phyloP scores from a whole-genome alignment of 2,797 vertebrate genomes.

The Myotis findleyi region DNA sequence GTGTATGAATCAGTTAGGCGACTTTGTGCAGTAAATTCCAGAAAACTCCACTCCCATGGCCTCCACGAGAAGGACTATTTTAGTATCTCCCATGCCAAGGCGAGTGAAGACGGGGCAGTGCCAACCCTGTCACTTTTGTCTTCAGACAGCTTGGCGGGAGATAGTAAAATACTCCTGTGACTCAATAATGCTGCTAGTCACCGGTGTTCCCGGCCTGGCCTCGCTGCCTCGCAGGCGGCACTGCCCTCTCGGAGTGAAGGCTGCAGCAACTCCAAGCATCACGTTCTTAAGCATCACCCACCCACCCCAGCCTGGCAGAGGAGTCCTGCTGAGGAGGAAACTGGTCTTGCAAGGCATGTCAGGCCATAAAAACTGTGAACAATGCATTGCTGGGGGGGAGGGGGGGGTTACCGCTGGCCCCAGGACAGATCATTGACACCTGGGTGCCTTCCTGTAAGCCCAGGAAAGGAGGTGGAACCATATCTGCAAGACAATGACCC shows the following conservation, averaged over 20 bases:
- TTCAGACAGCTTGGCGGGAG: too few species aligned
- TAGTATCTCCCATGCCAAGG: background rate
- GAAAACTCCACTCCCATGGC: background rate
- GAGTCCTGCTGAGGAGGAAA: background rate
- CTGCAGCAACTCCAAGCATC: background rate
- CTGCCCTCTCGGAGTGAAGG: background rate
- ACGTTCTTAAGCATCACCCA: background rate
- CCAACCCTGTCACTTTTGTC: background rate
- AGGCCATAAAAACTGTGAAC: too few species aligned
- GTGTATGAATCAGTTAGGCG: background rate
- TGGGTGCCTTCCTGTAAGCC: too few species aligned
- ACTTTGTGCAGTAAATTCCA: background rate
- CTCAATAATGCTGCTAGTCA: background rate
- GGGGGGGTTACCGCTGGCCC: too few species aligned
- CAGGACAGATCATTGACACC: too few species aligned
- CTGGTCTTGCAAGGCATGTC: too few species aligned
- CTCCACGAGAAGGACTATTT: background rate
- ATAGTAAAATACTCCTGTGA: background rate
- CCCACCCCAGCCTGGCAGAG: background rate
- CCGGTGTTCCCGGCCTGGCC: background rate
- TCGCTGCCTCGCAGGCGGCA: background rate
- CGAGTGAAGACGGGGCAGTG: background rate
- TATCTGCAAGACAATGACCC: too few species aligned
- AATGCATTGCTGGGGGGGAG: too few species aligned
- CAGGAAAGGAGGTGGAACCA: too few species aligned